Base-by-base conservation (phyloP, 1,140 invertebrate genomes). In the Mactra quadrangularis region DNA sequence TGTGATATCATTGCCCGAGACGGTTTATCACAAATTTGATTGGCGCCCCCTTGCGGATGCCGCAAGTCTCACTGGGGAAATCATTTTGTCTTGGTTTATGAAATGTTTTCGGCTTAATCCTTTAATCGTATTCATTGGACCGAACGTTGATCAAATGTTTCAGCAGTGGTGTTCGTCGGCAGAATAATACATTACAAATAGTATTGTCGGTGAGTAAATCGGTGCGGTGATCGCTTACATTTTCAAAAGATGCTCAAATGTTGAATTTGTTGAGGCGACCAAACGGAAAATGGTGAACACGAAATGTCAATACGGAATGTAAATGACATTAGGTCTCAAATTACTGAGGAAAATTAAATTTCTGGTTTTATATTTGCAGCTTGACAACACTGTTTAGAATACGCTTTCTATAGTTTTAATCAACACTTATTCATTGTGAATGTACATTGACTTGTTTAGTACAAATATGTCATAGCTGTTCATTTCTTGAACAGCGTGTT, bases 91-190 rank as follows among this genome's bases (percentile, higher is more conserved):
- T 68, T 62, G 55, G 41, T 72, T 38, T 59, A 71, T 82, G 71
- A 71, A 82, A 82, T 82, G 68, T 70, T 82, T 82, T 62, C 50
- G 59, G 45, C 78, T 50, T 68, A 68, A 78, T 66, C 76, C 76
- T 68, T 68, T 68, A 66, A 68, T 38, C 64, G 53, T 78, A 78
- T 78, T 78, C 76, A 78, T 78, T 78, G 76, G 33, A 66, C 76
- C 76, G 22, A 52, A 47, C 64, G 35, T 29, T 78, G 62, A 78
- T 78, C 76, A 78, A 78, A 78, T 78, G 76, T 78, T 78, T 64
- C 76, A 78, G 76, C 68, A 31, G 57, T 47, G 41, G 41, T 22
- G 52, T 47, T 60, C 29, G 76, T 17, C 60, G 17, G n/a, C 60
- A 50, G n/a, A 57, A 78, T 38, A 66, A 78, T 55, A 35, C 60